A percentile compares a stretch with the other conserved stretches of the same genome.
Evolutionary conservation across 1,140 invertebrate genomes (phyloP).

Genomic region (Phthorimaea operculella): DNA sequence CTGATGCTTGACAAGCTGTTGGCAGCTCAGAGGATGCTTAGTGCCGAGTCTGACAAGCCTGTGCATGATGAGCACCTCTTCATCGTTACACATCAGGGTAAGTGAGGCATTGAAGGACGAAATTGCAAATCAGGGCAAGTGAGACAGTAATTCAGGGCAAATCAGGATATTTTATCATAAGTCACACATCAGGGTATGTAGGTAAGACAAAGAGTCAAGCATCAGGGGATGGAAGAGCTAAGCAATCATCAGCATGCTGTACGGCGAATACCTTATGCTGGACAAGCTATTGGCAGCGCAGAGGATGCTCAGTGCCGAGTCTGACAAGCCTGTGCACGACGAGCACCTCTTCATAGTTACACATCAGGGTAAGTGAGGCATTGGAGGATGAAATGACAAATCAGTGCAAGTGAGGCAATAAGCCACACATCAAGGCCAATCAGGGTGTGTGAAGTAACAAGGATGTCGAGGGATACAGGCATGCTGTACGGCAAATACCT

Average conservation of each 20-base stretch:
- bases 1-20: constrained; percentile 91
- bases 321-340: constrained; percentile 85
- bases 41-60: constrained; percentile 73
- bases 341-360: constrained; percentile 98
- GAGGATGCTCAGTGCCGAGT: constrained; percentile 80
- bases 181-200: too few species aligned
- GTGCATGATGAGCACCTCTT: constrained; percentile 99
- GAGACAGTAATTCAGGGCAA: too few species aligned
- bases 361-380: constrained; percentile 88
- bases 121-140: too few species aligned
- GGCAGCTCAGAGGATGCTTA: constrained; percentile 85
- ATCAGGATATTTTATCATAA: too few species aligned
- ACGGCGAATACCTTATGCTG: constrained; percentile 88
- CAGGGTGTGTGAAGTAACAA: too few species aligned
- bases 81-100: constrained; percentile 98
- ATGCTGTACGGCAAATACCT: too few species aligned
- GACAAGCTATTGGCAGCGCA: constrained; percentile 91
- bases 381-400: too few species aligned
- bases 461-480: too few species aligned
- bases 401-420: constrained; percentile 24
- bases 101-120: background rate
- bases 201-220: too few species aligned
- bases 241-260: constrained; percentile 81
- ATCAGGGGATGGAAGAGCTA: constrained; percentile 67
- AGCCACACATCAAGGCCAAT: too few species aligned